Base-by-base conservation (phyloP, 2,797 vertebrate genomes). In the Karalla daura region DNA sequence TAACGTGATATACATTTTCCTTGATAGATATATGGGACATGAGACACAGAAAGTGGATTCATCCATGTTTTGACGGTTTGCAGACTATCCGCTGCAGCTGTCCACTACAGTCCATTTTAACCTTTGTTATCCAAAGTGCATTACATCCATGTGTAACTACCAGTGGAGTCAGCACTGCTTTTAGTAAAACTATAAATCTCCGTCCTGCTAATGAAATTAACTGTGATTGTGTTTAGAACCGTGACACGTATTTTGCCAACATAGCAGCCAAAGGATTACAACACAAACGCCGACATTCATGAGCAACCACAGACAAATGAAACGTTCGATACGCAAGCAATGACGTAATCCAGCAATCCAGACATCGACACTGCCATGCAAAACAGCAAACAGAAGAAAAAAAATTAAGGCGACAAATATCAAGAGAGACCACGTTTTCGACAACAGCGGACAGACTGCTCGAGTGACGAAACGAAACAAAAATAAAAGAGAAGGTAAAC, bases 311-410 rank as follows among this genome's bases (percentile, higher is more conserved):
- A 80, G 17, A 89, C 59, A 84, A 68, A 77, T 66, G 35, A 79
- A 81, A 80, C 74, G 80, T 77, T 36, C 74, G 74, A 82, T 75
- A 76, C 60, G 87, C 85, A 90, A 88, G 88, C 87, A 84, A 55
- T 73, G 81, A 89, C 62, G 67, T 64, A 70, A 58, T 65, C 67
- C 61, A 81, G 72, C 73, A 84, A 47, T 78, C 65, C 32, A 74
- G 62, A 85, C 72, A 75, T 15, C 7, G 58, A 86, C 74, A 77
- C 20, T 10, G 78, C 67, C 93, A 93, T 94, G 93, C 93, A 92
- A 84, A 83, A 91, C 46, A 63, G 74, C 63, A 63, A 73, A 63
- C 63, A 76, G n/a, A n/a, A 44, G 30, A 81, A 58, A 10, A 4
- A 27, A 67, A 70, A 73, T 15, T 0, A 63, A 75, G 63, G 56